Base-by-base conservation (phyloP, 2,888 invertebrate genomes). In the Hydropsyche betteni region DNA sequence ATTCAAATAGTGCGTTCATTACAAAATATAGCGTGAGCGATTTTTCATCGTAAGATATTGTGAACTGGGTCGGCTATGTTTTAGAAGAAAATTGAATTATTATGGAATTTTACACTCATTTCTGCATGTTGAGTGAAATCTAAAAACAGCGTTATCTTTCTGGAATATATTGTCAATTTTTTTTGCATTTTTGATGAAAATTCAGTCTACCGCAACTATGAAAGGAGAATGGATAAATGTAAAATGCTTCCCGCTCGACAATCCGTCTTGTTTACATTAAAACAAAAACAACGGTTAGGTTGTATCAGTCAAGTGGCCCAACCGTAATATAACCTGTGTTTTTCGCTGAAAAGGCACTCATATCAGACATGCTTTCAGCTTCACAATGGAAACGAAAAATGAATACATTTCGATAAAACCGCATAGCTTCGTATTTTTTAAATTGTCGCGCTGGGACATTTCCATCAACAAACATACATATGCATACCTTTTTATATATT, bases 261-360 rank as follows among this genome's bases (percentile, higher is more conserved):
- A 36, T 36, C 64, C 36, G 36, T 64, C 64, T 64, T 36, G 64
- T 64, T 64, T 64, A 64, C 64, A 64, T 64, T 64, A 64, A 64
- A 24, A n/a, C 34, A 34, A 64, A 64, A 64, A 64, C 64, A 64
- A 64, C 64, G 34, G 64, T 64, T 34, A 12, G 64, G 64, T 33
- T 64, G 34, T 64, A 10, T 64, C 64, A 64, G 64, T 64, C 64
- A 64, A 64, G 64, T 64, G 64, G 64, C 10, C 34, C 34, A 12
- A 36, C 64, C 34, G 36, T 36, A 64, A 36, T 36, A 36, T 33
- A 64, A 64, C 64, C 64, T 64, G 61, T 64, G 64, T 64, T 64
- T 64, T 64, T 64, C 64, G 36, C 34, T 24, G 24, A 64, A 64
- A 64, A 34, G 34, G 36, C 36, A 24, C 64, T 64, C 64, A 36